Base-by-base conservation (phyloP, 2,113 vertebrate genomes). In the Microcebus griseorufus region DNA sequence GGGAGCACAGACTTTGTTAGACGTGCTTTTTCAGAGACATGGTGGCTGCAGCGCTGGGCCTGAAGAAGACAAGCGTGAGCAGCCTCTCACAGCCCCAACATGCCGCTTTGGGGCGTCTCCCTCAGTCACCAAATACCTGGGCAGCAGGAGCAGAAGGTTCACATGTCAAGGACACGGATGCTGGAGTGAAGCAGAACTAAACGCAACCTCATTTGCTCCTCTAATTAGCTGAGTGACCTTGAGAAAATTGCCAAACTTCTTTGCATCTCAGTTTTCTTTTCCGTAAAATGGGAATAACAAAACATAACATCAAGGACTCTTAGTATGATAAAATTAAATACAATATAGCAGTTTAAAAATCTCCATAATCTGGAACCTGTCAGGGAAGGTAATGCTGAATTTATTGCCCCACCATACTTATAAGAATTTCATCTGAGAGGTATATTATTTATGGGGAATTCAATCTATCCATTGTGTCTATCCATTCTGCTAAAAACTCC, bases 21-120 rank as follows among this genome's bases (percentile, higher is more conserved):
- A 25, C 65, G 34, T 48, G 23, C 12, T 9, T 62, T 67, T 17
- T 13, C 32, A 37, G 76, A 92, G 34, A 45, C 2, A 17, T 0
- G n/a, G 0, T 6, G 3, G 5, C 2, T 23, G 32, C 20, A 39
- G 18, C 5, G 17, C 22, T 37, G 9, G 55, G 29, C 48, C 0
- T 60, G n/a, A 32, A 69, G 10, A 45, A 85, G 39, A 81, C 51
- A 12, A 53, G 18, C 70, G 29, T 48, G 29, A 80, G 12, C 18
- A 62, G 29, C 11, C 1, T 62, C 37, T 91, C 27, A 17, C 8
- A 29, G 27, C 11, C 34, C 37, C 67, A 93, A 11, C 12, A 7
- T 39, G 32, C 51, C 69, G 17, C 13, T 34, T 34, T 55, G 20
- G 25, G 7, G 70, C 22, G 11, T 65, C 82, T 14, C 17, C 86